Evolutionary conservation across 2,888 invertebrate genomes (phyloP).

Genomic region (Epirrhoe tristata): DNA sequence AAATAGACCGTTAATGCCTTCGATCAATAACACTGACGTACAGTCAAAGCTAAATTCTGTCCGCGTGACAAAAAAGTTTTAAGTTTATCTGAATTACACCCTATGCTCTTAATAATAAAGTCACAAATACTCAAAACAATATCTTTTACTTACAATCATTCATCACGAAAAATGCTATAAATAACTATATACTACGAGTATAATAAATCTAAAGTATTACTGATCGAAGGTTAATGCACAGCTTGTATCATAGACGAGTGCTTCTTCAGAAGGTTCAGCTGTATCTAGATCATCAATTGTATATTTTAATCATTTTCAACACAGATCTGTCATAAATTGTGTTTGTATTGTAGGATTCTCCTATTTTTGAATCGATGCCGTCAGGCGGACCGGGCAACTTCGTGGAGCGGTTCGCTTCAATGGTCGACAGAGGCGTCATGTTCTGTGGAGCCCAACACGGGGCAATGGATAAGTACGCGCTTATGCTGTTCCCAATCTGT

Average conservation of each 20-base stretch:
- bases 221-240: too few relatives aligned
- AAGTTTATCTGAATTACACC: too few relatives aligned
- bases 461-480: constrained; percentile 84
- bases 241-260: constrained; percentile 34
- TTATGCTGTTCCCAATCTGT: constrained; percentile 86
- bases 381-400: constrained; percentile 61
- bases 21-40: too few relatives aligned
- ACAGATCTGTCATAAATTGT: constrained; percentile 3
- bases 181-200: too few relatives aligned
- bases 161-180: too few relatives aligned
- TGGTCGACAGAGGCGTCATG: constrained; percentile 83
- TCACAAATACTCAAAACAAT: too few relatives aligned
- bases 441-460: constrained; percentile 87
- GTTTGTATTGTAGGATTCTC: constrained; percentile 70
- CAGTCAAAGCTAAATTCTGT: too few relatives aligned
- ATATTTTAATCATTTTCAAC: constrained; percentile 4
- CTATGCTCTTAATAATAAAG: too few relatives aligned
- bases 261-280: constrained; percentile 23
- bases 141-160: too few relatives aligned
- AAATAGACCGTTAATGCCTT: constrained; percentile 22
- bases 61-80: too few relatives aligned
- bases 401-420: constrained; percentile 67
- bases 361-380: constrained; percentile 75
- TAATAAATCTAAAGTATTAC: too few relatives aligned
- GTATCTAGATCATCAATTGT: constrained; percentile 20